Evolutionary conservation across 2,888 invertebrate genomes (phyloP).

Genomic region (Crepidodera aurea): DNA sequence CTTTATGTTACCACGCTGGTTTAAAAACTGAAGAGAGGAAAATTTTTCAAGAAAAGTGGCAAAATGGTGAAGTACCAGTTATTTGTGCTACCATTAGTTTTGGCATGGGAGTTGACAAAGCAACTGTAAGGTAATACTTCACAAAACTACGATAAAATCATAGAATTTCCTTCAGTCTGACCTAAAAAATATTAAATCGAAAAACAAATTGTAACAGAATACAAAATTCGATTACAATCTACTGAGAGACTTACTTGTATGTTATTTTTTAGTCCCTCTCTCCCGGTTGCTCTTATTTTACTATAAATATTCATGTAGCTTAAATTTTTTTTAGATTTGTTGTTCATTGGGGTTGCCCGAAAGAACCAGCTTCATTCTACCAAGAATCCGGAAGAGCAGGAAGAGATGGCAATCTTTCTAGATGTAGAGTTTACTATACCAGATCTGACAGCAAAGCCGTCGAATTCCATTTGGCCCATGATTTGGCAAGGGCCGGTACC

Average conservation of each 20-base stretch:
- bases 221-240: no score
- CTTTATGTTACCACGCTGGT: conserved; percentile 91
- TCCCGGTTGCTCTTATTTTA: no score
- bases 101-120: conserved; percentile 99
- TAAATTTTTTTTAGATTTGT: conserved; percentile 76
- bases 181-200: no score
- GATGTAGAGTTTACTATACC: conserved; percentile 92
- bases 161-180: no score
- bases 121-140: conserved; percentile 78
- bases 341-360: conserved; percentile 95
- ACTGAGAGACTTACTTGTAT: no score
- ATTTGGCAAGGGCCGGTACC: conserved; percentile 69
- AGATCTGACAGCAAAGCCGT: conserved; percentile 82
- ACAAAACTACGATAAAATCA: no score
- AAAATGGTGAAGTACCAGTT: conserved; percentile 84
- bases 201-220: no score
- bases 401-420: conserved; percentile 88
- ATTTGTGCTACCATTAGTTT: conserved; percentile 98
- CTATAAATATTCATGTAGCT: no score
- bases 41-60: conserved; percentile 91
- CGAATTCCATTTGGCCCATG: conserved; percentile 79
- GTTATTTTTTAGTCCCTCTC: no score
- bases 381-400: conserved; percentile 97
- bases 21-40: conserved; percentile 77
- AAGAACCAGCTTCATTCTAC: conserved; percentile 95